Evolutionary conservation across 2,113 vertebrate species (phyloP).

Genomic region (Neotoma lepida): DNA sequence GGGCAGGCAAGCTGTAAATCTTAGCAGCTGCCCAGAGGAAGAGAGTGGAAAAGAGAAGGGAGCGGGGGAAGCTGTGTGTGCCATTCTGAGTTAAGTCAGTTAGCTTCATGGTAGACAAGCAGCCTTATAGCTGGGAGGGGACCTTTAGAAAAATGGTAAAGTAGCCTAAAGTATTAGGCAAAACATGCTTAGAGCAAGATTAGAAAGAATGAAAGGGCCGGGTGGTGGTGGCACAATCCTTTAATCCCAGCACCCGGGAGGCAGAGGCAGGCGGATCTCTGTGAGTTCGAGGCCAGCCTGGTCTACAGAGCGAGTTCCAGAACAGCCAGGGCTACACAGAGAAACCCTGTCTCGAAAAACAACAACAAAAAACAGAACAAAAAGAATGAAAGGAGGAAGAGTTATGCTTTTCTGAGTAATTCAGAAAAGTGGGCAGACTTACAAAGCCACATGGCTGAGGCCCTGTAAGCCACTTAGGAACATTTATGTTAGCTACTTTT

Average conservation of each 20-base stretch:
- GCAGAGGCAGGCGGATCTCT: neutral
- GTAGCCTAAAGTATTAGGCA: neutral
- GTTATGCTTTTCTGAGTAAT: too few species aligned
- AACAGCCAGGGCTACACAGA: neutral
- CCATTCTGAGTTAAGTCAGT: neutral
- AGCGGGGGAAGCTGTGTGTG: too few species aligned
- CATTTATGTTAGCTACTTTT: conserved; percentile 25
- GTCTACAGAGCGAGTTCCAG: neutral
- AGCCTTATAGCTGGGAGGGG: neutral
- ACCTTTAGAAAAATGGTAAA: neutral
- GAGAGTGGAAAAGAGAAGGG: neutral
- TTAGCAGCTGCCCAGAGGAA: neutral
- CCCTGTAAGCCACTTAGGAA: neutral
- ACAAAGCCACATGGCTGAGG: neutral
- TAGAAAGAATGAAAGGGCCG: neutral
- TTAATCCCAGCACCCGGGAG: neutral
- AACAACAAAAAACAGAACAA: too few species aligned
- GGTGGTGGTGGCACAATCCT: fast-evolving
- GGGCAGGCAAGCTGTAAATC: neutral
- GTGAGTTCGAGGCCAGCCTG: neutral
- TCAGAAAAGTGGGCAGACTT: too few species aligned
- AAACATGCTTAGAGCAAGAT: neutral
- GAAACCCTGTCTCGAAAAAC: neutral
- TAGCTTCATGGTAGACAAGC: neutral
- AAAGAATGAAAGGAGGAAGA: too few species aligned